phyloP scores from a whole-genome alignment of 2,113 vertebrate genomes.

The Semnopithecus entellus region DNA sequence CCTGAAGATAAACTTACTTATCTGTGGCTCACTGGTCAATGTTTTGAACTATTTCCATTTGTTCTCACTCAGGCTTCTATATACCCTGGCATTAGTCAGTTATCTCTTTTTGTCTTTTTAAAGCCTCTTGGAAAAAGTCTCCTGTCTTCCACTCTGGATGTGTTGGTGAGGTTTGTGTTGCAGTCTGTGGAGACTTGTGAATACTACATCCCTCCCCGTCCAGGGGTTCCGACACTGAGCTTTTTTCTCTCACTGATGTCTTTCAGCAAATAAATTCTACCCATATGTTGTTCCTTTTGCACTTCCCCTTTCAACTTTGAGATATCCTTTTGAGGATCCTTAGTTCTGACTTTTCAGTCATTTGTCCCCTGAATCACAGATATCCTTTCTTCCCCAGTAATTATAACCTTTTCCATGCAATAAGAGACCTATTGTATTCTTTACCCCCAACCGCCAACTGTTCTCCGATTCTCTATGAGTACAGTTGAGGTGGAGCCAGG shows the following conservation, averaged over 20 bases:
- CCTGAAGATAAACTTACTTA: background rate
- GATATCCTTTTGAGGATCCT: background rate
- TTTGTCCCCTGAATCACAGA: background rate
- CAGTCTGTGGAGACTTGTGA: background rate
- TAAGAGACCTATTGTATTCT: background rate
- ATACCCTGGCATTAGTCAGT: background rate
- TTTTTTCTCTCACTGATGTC: background rate
- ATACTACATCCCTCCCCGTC: background rate
- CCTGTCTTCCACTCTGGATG: background rate
- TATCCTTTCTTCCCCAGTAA: background rate
- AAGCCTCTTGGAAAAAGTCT: background rate
- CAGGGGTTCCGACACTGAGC: background rate
- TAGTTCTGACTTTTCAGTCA: background rate
- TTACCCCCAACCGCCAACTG: background rate
- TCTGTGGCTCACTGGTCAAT: background rate
- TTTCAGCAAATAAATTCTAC: background rate
- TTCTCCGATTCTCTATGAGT: background rate
- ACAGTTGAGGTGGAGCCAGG: rapidly evolving
- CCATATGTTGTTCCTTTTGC: background rate
- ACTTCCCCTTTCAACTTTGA: background rate
- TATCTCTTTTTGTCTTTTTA: background rate
- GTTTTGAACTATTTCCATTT: background rate
- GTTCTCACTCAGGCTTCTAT: background rate
- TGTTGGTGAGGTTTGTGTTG: background rate
- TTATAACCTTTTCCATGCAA: background rate